Evolutionary conservation across 2,113 vertebrate species (phyloP).

Genomic region (Saccopteryx bilineata): DNA sequence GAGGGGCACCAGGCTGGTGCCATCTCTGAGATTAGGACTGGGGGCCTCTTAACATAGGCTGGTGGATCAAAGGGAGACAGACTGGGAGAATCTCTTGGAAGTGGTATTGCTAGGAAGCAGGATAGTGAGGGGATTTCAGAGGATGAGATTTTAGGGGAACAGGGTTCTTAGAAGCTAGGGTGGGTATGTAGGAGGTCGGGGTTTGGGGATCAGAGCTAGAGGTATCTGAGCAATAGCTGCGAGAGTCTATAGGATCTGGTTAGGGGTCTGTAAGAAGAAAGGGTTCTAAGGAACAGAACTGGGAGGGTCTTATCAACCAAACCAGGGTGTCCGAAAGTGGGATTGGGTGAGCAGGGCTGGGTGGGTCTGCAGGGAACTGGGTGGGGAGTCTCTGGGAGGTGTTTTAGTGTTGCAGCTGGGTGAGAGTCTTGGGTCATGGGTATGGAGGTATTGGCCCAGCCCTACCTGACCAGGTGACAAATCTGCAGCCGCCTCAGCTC

Average conservation of each 20-base stretch:
- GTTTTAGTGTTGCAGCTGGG: neutral
- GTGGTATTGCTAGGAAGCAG: neutral
- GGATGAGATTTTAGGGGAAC: neutral
- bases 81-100: neutral
- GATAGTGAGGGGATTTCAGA: neutral
- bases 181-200: neutral
- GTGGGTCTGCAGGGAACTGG: conserved; percentile 39
- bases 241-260: neutral
- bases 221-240: conserved; percentile 41
- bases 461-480: conserved; percentile 86
- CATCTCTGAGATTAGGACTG: neutral
- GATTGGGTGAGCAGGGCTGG: neutral
- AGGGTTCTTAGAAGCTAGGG: neutral
- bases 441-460: neutral
- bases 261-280: conserved; percentile 54
- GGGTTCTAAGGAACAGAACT: neutral
- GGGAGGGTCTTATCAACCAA: conserved; percentile 62
- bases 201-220: conserved; percentile 41
- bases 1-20: neutral
- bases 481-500: conserved; percentile 79
- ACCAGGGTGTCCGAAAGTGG: neutral
- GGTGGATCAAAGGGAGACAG: neutral
- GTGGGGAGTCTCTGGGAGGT: neutral
- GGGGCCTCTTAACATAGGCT: neutral
- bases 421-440: neutral